Percentiles rank a stretch among this genome's conserved stretches.
Evolutionary conservation across 2,797 vertebrate species (phyloP).

Genomic region (Miopithecus talapoin): DNA sequence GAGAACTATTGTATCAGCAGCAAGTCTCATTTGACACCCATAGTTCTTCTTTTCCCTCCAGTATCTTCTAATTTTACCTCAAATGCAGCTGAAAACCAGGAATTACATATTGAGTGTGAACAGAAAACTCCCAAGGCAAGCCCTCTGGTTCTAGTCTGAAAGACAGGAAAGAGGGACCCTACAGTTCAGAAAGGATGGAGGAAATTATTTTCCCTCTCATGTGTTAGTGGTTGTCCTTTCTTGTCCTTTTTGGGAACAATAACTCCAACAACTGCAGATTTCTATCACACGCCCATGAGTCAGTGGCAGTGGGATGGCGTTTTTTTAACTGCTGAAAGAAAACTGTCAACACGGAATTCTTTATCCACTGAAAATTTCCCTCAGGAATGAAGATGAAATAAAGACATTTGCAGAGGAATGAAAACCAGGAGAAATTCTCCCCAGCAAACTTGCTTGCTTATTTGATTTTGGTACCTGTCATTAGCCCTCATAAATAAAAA

Average conservation of each 20-base stretch:
- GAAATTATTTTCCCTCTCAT: neutral
- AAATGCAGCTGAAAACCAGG: neutral
- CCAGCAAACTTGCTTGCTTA: neutral
- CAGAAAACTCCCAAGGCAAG: too few relatives aligned
- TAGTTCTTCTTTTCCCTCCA: neutral
- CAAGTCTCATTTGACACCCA: neutral
- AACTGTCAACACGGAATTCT: neutral
- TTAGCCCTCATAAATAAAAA: neutral
- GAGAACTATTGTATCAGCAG: too few relatives aligned
- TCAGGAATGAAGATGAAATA: neutral
- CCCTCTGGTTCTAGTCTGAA: neutral
- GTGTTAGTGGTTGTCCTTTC: neutral
- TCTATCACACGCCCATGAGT: neutral
- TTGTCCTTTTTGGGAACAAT: neutral
- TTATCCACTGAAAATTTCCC: neutral
- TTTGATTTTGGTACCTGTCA: neutral
- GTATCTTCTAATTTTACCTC: too few relatives aligned
- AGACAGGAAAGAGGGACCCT: too few relatives aligned
- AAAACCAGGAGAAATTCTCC: neutral
- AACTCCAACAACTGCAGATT: neutral
- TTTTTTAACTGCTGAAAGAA: neutral
- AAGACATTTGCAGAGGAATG: neutral
- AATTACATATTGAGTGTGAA: rapidly evolving
- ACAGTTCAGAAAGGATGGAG: too few relatives aligned
- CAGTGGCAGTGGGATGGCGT: neutral